Conservation (phyloP, 1,140 invertebrate species). For the Brachionus asplanchnoidis region DNA sequence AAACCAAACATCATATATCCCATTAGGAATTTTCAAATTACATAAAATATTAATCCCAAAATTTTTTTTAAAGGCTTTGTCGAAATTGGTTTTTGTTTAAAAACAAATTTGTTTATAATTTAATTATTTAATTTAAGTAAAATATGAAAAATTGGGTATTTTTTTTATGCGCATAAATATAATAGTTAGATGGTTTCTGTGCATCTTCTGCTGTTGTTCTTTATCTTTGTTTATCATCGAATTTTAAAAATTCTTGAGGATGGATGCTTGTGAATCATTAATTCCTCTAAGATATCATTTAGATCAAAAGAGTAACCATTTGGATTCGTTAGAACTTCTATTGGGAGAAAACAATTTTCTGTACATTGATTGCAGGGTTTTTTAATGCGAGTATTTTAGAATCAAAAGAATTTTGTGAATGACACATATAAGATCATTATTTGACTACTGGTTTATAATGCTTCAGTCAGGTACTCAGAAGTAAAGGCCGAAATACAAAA, state of each 20-base stretch:
- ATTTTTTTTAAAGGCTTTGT: slow-evolving; percentile 4
- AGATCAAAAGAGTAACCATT: background rate
- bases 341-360: background rate
- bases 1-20: background rate
- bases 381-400: background rate
- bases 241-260: background rate
- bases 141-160: background rate
- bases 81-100: background rate
- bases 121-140: background rate
- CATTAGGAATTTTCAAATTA: background rate
- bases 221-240: background rate
- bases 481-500: no score
- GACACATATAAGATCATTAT: no score
- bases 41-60: background rate
- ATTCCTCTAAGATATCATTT: slow-evolving; percentile 5
- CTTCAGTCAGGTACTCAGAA: no score
- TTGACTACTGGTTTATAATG: no score
- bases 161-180: slow-evolving; percentile 1
- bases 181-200: background rate
- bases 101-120: background rate
- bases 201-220: slow-evolving; percentile 1
- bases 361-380: background rate
- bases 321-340: background rate
- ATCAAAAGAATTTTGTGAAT: no score
- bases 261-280: slow-evolving; percentile 17